Base-by-base conservation (phyloP, 1,140 invertebrate species). In the Eurosta solidaginis region DNA sequence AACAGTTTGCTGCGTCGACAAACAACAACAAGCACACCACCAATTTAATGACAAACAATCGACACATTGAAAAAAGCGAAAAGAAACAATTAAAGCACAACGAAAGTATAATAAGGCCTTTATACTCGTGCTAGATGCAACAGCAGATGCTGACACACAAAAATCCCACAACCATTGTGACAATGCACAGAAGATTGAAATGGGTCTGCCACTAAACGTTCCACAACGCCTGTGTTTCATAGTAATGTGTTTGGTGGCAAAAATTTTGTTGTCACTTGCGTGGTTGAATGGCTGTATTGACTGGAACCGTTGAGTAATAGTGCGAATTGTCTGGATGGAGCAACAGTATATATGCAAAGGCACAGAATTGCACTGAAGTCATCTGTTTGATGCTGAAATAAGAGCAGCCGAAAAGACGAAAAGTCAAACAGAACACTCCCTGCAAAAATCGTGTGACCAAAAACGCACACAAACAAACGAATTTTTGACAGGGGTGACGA, bases 251-350 rank as follows among this genome's bases (percentile, higher is more conserved):
- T 22, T 52, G 22, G 59, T 68, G 59, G 59, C 59, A 68, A 68
- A 40, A 68, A 68, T 68, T 29, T 40, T 68, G 59, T 68, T 68
- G 59, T 68, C 59, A 68, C 59, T 20, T 68, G 59, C 59, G 59
- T 68, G 59, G 59, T 68, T 68, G 59, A 68, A 14, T 68, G 59
- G 40, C 59, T 68, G 59, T 33, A 9, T 2, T 22, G 59, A 68
- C 33, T 40, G 59, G 33, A 68, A 20, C 36, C 33, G 17, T n/a
- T 17, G 10, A 68, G n/a, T n/a, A n/a, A n/a, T n/a, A n/a, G n/a
- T n/a, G n/a, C n/a, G n/a, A n/a, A n/a, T n/a, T n/a, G n/a, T n/a
- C n/a, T n/a, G n/a, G n/a, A n/a, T n/a, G n/a, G n/a, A n/a, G n/a
- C n/a, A n/a, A n/a, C n/a, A n/a, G n/a, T n/a, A n/a, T n/a, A n/a